Conservation (phyloP, 2,888 invertebrate species). For the Leptinotarsa juncta region DNA sequence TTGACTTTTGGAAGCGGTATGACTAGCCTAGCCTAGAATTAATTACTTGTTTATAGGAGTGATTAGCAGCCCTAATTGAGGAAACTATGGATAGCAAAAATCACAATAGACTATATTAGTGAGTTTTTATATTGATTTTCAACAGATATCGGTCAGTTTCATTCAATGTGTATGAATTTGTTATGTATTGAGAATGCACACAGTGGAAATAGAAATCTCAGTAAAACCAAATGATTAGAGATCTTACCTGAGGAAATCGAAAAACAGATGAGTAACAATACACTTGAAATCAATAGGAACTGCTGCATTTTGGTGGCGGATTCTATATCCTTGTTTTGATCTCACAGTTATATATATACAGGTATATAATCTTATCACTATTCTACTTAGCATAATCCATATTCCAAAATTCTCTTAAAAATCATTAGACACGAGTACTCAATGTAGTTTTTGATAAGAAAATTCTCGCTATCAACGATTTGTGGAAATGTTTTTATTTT, state of each 20-base stretch:
- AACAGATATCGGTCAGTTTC: too few species aligned
- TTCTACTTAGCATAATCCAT: not conserved
- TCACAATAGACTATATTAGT: too few species aligned
- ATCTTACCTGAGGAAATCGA: not conserved
- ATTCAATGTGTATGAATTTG: too few species aligned
- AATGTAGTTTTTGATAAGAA: not conserved
- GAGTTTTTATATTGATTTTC: too few species aligned
- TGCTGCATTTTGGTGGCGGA: not conserved
- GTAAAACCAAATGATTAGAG: not conserved
- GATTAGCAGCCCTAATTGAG: too few species aligned
- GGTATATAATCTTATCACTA: not conserved
- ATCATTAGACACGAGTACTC: not conserved
- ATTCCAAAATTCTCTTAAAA: not conserved
- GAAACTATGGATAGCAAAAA: too few species aligned
- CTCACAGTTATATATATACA: not conserved
- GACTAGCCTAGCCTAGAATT: too few species aligned
- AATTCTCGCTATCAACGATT: not conserved
- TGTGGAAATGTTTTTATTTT: not conserved
- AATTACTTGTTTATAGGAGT: too few species aligned
- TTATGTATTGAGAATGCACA: too few species aligned
- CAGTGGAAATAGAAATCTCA: not conserved
- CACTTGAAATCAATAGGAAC: not conserved
- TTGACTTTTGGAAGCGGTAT: too few species aligned
- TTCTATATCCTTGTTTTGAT: not conserved
- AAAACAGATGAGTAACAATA: not conserved